Percentiles rank a stretch among this genome's conserved stretches.
Conservation (phyloP, 1,140 invertebrate genomes). For the Chionoecetes opilio region DNA sequence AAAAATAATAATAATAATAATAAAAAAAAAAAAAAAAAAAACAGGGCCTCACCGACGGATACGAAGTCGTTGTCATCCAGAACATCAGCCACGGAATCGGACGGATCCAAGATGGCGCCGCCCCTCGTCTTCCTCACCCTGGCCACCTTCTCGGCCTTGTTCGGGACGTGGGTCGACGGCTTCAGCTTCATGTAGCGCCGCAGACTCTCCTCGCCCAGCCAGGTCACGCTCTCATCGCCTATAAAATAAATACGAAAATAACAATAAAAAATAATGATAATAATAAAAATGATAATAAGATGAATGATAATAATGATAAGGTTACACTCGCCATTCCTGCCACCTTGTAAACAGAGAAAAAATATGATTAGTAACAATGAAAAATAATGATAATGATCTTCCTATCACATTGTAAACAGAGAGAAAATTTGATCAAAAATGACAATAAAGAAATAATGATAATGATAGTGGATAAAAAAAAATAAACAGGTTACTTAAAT, state of each 20-base stretch:
- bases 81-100: slow-evolving; percentile 86
- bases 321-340: too few species aligned
- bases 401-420: too few species aligned
- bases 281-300: too few species aligned
- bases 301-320: too few species aligned
- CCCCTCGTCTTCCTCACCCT: slow-evolving; percentile 87
- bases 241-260: not conserved
- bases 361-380: too few species aligned
- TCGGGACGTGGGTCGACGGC: slow-evolving; percentile 80
- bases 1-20: slow-evolving; percentile 47
- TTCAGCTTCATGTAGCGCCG: slow-evolving; percentile 85
- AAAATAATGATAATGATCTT: too few species aligned
- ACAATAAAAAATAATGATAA: not conserved
- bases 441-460: too few species aligned
- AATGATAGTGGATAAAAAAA: too few species aligned
- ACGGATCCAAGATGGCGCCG: slow-evolving; percentile 87
- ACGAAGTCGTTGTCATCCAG: slow-evolving; percentile 88
- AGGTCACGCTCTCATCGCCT: slow-evolving; percentile 83
- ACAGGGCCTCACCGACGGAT: slow-evolving; percentile 85
- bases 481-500: too few species aligned
- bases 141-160: slow-evolving; percentile 84
- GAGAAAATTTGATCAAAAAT: too few species aligned
- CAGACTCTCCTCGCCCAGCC: slow-evolving; percentile 87
- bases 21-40: slow-evolving; percentile 52
- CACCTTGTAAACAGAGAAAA: too few species aligned